Base-by-base conservation (phyloP, 1,140 invertebrate genomes). In the Bombus haemorrhoidalis region DNA sequence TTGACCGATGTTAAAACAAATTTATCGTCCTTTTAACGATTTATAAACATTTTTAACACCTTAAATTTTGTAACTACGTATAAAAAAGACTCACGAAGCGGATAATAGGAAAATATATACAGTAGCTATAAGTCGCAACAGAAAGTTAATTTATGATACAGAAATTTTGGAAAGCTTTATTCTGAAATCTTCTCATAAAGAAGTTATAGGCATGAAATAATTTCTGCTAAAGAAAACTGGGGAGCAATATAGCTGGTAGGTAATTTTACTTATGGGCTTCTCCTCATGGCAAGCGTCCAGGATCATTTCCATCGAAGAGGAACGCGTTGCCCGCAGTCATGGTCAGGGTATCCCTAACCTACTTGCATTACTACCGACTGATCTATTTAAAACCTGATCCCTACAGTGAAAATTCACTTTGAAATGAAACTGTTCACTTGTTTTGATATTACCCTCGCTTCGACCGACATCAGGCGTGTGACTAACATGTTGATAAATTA, bases 201-300 rank as follows among this genome's bases (percentile, higher is more conserved):
- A 72, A 59, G 18, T 83, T 1, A 28, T 25, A 79, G 39, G 37
- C 22, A 8, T 34, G 39, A 13, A 72, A 47, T 41, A 80, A 79
- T 85, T 75, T 74, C 57, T 8, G 57, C 18, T 22, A 81, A 37
- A 37, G n/a, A n/a, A 22, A 62, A 34, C 15, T 15, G 71, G 34
- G 28, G 28, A 32, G 80, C 72, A 83, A 86, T 83, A 66, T 87
- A 59, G 39, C n/a, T 72, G 4, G 62, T 39, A 47, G 69, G 37
- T 86, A 89, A 64, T 86, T 90, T 80, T 83, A 91, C 86, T 89
- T 87, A 81, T 88, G 77, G 47, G 59, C 77, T 86, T 85, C 78
- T 90, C 22, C 25, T 75, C 68, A 71, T 91, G 90, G 88, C 90
- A 91, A 64, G 8, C 32, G 43, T 88, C 88, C 90, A 91, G 89